These are phyloP conservation scores for Calameuta filiformis DNA, from an alignment of 2,888 invertebrate species.

Conservation along the genomic window DNA sequence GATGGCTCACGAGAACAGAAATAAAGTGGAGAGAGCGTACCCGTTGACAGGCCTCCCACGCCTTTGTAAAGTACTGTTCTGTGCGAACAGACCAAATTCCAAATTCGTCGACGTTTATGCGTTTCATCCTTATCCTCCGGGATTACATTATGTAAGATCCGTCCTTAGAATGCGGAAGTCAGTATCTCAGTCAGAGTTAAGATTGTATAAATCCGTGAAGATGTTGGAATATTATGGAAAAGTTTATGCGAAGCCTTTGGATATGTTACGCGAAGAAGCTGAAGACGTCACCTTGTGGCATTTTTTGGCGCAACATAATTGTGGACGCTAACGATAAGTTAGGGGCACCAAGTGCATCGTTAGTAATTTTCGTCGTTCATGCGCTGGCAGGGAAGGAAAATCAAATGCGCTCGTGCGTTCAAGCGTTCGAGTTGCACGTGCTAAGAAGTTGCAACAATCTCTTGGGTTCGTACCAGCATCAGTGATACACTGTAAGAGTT, in stretches of 20 bases:
- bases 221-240: background rate
- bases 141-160: background rate
- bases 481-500: background rate
- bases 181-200: no score
- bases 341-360: background rate
- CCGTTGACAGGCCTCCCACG: conserved; percentile 7
- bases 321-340: background rate
- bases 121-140: background rate
- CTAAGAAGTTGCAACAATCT: background rate
- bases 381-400: background rate
- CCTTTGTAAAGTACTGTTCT: background rate
- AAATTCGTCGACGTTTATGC: background rate
- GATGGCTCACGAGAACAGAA: background rate
- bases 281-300: background rate
- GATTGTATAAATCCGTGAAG: background rate
- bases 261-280: background rate
- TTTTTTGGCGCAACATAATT: background rate
- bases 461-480: background rate
- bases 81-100: background rate
- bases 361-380: background rate
- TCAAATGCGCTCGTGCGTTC: background rate
- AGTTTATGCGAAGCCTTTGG: background rate
- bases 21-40: conserved; percentile 2
- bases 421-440: background rate
- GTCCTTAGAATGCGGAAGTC: background rate